Percentiles rank a stretch among this genome's conserved stretches.
These are phyloP conservation scores for Octodon degus DNA, from an alignment of 2,113 vertebrate genomes.

Conservation along the genomic window DNA sequence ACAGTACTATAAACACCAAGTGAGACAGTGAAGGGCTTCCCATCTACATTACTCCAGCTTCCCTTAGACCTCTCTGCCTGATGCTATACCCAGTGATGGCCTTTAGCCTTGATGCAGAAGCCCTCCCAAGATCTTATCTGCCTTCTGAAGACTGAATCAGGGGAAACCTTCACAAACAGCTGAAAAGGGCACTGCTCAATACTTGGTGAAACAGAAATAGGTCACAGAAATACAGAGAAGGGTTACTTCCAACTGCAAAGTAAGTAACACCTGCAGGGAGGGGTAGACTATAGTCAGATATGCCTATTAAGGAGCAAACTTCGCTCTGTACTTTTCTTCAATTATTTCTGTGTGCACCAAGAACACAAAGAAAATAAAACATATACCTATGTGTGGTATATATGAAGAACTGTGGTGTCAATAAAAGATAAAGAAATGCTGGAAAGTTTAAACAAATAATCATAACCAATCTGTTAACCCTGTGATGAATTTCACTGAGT, in stretches of 20 bases:
- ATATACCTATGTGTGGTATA: background rate
- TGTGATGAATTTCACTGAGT: background rate
- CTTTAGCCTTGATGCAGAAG: background rate
- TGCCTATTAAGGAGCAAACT: background rate
- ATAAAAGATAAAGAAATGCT: background rate
- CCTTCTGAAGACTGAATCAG: background rate
- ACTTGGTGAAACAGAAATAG: background rate
- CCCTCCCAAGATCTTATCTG: background rate
- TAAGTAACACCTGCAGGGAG: background rate
- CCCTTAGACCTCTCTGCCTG: background rate
- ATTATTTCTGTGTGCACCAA: background rate
- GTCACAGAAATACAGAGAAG: background rate
- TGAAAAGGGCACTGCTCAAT: background rate
- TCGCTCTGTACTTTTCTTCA: background rate
- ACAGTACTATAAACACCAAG: background rate
- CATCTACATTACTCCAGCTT: background rate
- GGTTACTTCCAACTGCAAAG: background rate
- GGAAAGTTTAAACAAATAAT: background rate
- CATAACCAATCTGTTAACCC: background rate
- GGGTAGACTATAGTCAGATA: background rate
- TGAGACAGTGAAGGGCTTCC: background rate
- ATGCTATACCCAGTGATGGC: background rate
- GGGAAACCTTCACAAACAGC: background rate
- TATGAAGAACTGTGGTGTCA: background rate
- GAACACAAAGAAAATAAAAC: conserved; percentile 19